Evolutionary conservation across 2,797 vertebrate genomes (phyloP), one percentile per base, ranked within the genome.

Genomic region (Pangasius mekongensis): DNA sequence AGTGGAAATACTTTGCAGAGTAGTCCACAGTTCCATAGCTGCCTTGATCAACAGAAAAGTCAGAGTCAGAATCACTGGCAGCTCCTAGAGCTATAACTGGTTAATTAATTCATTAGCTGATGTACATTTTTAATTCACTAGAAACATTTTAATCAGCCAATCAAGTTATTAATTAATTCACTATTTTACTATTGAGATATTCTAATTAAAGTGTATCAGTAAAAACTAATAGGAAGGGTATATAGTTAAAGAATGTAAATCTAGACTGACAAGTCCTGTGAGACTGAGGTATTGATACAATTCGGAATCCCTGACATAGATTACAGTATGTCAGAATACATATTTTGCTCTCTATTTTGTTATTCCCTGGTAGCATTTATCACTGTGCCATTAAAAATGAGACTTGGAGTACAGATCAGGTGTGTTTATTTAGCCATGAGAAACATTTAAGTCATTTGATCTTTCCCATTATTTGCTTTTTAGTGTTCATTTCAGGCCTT

Each of bases 401-500:
- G 9, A 11, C 20, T 80, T 8, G 8, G 30, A 56, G 3, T 36
- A 58, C 77, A 58, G 18, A 22, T 36, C 30, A 80, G 77, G 8
- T 36, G 52, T 33, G 30, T 39, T 81, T 81, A 81, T 60, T 80
- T 18, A 54, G 0, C 47, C 22, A 22, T 11, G 8, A 58, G 8
- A 56, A 78, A 77, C 7, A 54, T 76, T 10, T 47, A 27, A 1
- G 4, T 77, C 74, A 77, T 30, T 77, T 54, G n/a, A 27, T 47
- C 27, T 74, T 91, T 43, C 84, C 77, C 89, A 89, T 89, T 5
- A 91, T 24, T 78, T 90, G 81, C 66, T 90, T 91, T 89, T 91
- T 91, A 66, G 89, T 90, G 84, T 92, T 92, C 14, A 88, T 77
- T 76, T 92, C 84, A 69, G 91, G 91, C 56, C 27, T 89, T 16